Percentiles rank a stretch among this genome's conserved stretches.
These are phyloP conservation scores for Avahi laniger DNA, from an alignment of 2,797 vertebrate genomes.

Conservation along the genomic window DNA sequence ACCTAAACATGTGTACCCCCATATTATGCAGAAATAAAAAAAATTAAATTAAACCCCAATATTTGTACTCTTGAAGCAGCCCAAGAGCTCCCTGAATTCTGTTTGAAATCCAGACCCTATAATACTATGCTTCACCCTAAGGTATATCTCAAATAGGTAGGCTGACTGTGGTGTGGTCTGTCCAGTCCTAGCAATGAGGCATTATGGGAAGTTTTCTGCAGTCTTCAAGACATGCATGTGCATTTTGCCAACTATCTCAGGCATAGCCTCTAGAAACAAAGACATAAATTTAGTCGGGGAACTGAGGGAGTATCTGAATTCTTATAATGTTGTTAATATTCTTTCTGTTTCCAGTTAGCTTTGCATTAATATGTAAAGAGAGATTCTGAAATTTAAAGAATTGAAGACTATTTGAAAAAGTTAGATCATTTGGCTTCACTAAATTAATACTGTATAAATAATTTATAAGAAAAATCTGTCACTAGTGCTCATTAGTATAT, in stretches of 20 bases:
- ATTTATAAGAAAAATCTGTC: constrained; percentile 8
- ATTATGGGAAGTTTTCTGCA: not conserved
- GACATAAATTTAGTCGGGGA: not conserved
- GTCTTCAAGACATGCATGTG: not conserved
- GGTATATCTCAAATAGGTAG: not conserved
- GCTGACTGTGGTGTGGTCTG: not conserved
- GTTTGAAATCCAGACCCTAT: not conserved
- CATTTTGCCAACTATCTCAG: not conserved
- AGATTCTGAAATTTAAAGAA: constrained; percentile 7
- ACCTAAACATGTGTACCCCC: too few species aligned
- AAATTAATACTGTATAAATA: constrained; percentile 22
- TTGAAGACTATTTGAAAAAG: constrained; percentile 15
- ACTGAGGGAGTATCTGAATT: not conserved
- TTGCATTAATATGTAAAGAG: constrained; percentile 34
- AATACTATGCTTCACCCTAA: not conserved
- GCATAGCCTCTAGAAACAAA: not conserved
- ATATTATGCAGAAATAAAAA: too few species aligned
- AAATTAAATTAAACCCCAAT: not conserved
- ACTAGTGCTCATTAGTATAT: constrained; percentile 11
- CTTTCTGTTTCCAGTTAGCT: not conserved
- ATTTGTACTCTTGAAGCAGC: not conserved
- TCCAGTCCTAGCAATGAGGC: not conserved
- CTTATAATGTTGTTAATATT: not conserved
- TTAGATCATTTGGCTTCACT: constrained; percentile 28
- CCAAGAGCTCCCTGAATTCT: not conserved